Conservation (phyloP, 2,797 vertebrate species). For the Halcyon smyrnensis region DNA sequence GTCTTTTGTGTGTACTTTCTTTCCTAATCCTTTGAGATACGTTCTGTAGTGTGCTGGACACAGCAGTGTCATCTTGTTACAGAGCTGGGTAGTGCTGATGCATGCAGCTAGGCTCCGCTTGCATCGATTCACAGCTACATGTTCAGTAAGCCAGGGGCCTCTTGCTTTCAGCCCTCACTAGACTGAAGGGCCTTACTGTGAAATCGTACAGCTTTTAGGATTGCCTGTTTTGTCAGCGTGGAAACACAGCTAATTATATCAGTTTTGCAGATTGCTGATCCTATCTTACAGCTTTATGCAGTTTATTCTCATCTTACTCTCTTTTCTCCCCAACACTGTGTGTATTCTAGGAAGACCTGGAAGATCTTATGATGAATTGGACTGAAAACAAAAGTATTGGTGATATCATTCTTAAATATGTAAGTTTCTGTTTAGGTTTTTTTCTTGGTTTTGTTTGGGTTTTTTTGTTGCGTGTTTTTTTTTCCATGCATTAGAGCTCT, state of each 20-base stretch:
- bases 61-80: not conserved
- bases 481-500: not conserved
- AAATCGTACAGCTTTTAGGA: not conserved
- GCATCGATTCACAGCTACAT: not conserved
- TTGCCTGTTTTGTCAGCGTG: not conserved
- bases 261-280: not conserved
- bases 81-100: not conserved
- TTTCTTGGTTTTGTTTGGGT: too few species aligned
- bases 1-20: not conserved
- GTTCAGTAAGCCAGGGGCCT: not conserved
- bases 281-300: not conserved
- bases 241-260: not conserved
- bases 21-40: not conserved
- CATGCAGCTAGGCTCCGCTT: not conserved
- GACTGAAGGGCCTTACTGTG: not conserved
- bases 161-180: not conserved
- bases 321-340: not conserved
- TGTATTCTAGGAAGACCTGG: constrained; percentile 88
- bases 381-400: constrained; percentile 93
- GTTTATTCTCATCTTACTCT: not conserved
- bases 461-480: too few species aligned
- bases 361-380: constrained; percentile 95
- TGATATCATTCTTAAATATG: constrained; percentile 94
- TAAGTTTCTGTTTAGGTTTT: constrained; percentile 76
- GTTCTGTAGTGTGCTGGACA: not conserved